Evolutionary conservation across 2,888 invertebrate genomes (phyloP), one percentile per base, ranked within the genome.

Genomic region (Perizoma flavofasciatum): DNA sequence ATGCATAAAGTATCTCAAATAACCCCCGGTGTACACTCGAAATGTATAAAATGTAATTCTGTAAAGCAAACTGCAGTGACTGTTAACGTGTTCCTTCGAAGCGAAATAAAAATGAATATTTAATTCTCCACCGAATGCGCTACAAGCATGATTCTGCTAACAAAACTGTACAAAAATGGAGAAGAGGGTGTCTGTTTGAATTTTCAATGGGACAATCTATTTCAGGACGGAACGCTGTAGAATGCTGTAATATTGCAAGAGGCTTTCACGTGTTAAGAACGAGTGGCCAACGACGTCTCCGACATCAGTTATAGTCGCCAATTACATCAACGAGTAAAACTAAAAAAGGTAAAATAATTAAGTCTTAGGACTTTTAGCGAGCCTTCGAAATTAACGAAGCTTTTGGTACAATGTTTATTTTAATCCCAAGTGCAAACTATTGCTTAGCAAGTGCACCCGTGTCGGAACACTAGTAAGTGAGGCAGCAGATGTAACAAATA

Each of bases 91-190:
- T 68, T 67, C 71, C 61, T 65, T 67, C 54, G 67, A 54, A 72
- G 69, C 66, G 60, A 59, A 73, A 75, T 75, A 74, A 77, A 72
- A 76, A 73, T 80, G 70, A 73, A 78, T 77, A 68, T 77, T 78
- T 79, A 72, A 78, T 44, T 44, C 75, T 75, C 62, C 8, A 43
- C 59, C 44, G 47, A 45, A 49, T 46, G 55, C 44, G 53, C 46
- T 35, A 35, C 44, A 10, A 7, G 11, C 53, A 41, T 46, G 55
- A 55, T 37, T 47, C 50, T 48, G 45, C 50, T 40, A 55, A 50
- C 51, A 43, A 22, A 1, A 5, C 10, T 44, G 9, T 39, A 34
- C n/a, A 48, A 32, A 46, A 10, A 22, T n/a, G 11, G 0, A 22
- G 37, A 46, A 33, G 40, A 8, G 22, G 48, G 35, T 41, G 51